Conservation (phyloP, 2,113 vertebrate species). For the Catharus bicknelli region DNA sequence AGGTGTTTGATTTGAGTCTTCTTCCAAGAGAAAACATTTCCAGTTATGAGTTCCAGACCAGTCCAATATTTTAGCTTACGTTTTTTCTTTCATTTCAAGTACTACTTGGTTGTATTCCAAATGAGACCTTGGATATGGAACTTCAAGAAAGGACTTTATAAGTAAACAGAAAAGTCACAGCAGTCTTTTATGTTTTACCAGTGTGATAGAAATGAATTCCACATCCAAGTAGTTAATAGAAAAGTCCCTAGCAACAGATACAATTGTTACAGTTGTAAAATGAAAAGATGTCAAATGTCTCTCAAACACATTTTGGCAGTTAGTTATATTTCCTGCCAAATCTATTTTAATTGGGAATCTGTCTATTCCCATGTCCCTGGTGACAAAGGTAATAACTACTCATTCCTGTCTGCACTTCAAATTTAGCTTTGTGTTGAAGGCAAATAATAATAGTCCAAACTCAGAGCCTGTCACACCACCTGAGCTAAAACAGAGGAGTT, state of each 20-base stretch:
- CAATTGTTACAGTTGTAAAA: background rate
- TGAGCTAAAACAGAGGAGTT: background rate
- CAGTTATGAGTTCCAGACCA: background rate
- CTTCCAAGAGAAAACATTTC: background rate
- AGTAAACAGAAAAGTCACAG: background rate
- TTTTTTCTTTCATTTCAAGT: background rate
- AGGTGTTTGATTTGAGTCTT: background rate
- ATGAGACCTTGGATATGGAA: background rate
- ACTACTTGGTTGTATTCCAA: background rate
- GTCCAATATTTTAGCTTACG: background rate
- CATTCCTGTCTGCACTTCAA: background rate
- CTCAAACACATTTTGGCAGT: background rate
- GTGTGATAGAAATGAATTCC: background rate
- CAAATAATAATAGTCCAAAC: background rate
- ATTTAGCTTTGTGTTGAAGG: background rate
- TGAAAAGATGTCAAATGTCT: background rate
- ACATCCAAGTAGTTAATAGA: background rate
- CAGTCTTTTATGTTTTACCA: background rate
- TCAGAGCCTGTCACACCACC: background rate
- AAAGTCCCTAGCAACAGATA: background rate
- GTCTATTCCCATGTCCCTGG: background rate
- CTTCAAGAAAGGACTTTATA: background rate
- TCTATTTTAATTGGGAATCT: background rate
- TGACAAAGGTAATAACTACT: background rate
- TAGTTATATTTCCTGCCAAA: background rate